Base-by-base conservation (phyloP, 2,113 vertebrate species). In the Pogona vitticeps region DNA sequence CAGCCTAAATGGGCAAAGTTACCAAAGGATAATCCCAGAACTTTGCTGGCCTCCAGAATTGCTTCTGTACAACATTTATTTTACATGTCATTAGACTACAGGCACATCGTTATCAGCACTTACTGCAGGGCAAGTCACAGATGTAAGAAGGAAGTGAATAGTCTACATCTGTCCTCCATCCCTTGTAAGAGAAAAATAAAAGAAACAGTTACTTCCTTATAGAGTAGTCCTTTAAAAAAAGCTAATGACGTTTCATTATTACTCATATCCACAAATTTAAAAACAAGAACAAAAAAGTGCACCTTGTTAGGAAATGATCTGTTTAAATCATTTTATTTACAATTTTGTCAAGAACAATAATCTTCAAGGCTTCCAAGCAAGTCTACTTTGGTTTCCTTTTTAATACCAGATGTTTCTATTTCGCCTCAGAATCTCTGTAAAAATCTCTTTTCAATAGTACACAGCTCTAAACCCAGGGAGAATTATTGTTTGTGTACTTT, bases 121-220 rank as follows among this genome's bases (percentile, higher is more conserved):
- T 91, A 96, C 95, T 87, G 46, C 95, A 96, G 28, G 91, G 86
- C 56, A 90, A 89, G 85, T 94, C 84, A 18, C 95, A 96, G 87
- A 92, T 90, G 76, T 95, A 92, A 84, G 92, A 73, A 33, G 93
- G 94, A 88, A 94, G 89, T 26, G 95, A 95, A 89, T 95, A 96
- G 89, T 96, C 94, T 80, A 95, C 92, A 83, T 96, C 95, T 82
- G 93, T 94, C 78, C 95, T 95, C 95, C 94, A 94, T 38, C 92
- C 95, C 95, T 96, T 91, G 88, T 28, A 76, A 91, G 91, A 88
- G 63, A 26, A 92, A 91, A 21, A 86, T 88, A n/a, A 82, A 59
- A 33, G 7, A 56, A 31, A 21, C 88, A 6, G 2, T 92, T 92
- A 92, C 85, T 91, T 36, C 3, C 28, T 26, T 89, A 72, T 82